Evolutionary conservation across 2,797 vertebrate genomes (phyloP).

Genomic region (Anisognathus igniventris): DNA sequence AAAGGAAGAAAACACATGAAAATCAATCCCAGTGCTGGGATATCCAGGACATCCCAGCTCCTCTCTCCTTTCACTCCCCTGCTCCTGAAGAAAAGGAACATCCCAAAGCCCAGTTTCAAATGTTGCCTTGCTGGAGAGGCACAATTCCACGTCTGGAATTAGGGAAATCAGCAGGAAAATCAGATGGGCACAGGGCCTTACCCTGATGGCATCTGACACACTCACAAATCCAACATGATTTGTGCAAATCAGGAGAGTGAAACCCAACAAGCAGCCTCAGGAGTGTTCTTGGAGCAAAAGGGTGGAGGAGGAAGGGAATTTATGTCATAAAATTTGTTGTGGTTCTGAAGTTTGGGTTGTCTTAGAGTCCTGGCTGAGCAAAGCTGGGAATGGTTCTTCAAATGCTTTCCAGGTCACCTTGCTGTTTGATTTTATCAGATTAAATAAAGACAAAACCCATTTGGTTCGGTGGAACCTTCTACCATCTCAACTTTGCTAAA

Average conservation of each 20-base stretch:
- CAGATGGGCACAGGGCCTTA: neutral
- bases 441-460: neutral
- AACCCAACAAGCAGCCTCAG: neutral
- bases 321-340: too few species aligned
- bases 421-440: neutral
- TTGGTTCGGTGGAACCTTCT: neutral
- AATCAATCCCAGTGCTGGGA: too few species aligned
- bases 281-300: neutral
- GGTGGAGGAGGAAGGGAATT: neutral
- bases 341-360: neutral
- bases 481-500: neutral
- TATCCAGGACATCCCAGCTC: neutral
- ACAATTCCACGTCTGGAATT: fast-evolving
- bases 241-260: neutral
- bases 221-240: neutral
- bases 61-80: neutral
- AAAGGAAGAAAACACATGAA: too few species aligned
- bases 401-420: neutral
- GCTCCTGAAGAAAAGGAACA: neutral
- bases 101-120: neutral
- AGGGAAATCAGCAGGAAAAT: neutral
- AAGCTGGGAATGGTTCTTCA: neutral
- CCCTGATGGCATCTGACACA: neutral
- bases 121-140: neutral
- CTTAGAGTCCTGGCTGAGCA: neutral